Evolutionary conservation across 2,888 invertebrate species (phyloP), one percentile per base, ranked within the genome.

Genomic region (Cordylochernes scorpioides): DNA sequence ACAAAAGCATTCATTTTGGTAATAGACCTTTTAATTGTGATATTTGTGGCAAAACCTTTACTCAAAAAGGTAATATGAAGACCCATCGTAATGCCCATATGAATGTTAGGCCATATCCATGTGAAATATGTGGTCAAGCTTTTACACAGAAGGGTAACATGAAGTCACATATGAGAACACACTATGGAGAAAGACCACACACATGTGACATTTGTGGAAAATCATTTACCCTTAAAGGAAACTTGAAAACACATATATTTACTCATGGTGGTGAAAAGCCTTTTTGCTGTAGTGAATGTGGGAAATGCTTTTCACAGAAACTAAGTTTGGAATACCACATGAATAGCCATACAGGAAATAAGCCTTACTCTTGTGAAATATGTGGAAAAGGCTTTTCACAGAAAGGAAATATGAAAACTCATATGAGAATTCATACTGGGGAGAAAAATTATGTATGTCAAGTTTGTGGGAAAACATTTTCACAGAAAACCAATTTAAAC

Each of bases 321-420:
- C 31, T 38, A 15, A 35, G 38, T 17, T 31, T 39, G 27, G 36
- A 38, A 29, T 32, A 39, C 33, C 39, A 39, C 26, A 39, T 39
- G 33, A 39, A 39, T 27, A 36, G 30, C 24, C 39, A 39, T 17
- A 34, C 38, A 14, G 36, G 38, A 15, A 36, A 36, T 9, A 39
- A 32, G 18, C 39, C 39, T n/a, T 39, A 36, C 22, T 33, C 35
- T 17, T 39, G 39, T 31, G 33, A 36, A 19, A 24, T 38, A 12
- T 39, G 39, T 28, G 38, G 36, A 15, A 39, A 38, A 27, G 30
- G 21, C 17, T 39, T 39, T 22, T 33, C 38, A 7, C 38, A 39
- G 17, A 35, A 34, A 21, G 34, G 32, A 15, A 38, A 39, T 27
- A 34, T 39, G 36, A 39, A 38, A 29, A 36, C 34, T 28, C 39